Evolutionary conservation across 2,888 invertebrate genomes (phyloP), one percentile per base, ranked within the genome.

Genomic region (Strigamia crassipes): DNA sequence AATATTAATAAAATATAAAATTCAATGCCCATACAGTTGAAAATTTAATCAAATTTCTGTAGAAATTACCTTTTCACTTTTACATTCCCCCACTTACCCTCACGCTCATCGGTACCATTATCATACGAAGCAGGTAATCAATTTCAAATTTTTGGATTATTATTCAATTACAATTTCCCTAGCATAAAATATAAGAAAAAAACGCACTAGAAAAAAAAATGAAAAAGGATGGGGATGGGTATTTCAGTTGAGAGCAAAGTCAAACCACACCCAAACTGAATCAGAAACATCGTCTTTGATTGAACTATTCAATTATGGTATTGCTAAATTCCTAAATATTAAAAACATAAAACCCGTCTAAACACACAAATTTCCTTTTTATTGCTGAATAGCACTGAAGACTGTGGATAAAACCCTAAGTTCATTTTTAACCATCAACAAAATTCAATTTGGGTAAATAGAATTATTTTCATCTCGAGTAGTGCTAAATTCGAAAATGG

Each of bases 81-180:
- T 18, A 21, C 61, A 66, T 66, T 66, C 31, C 73, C 73, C 73
- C 31, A 27, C 73, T 73, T 73, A 13, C 31, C 73, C 73, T 23
- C n/a, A 31, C 31, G 2, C 73, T 73, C 73, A 73, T 73, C 73
- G 73, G 15, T 31, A 27, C 66, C 31, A 73, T 73, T 73, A 73
- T 73, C 73, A 73, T 12, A 23, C 73, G 23, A 73, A 73, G 73
- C 73, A 73, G 73, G 73, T 73, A 73, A 73, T 73, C 73, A 73
- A 73, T 73, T 73, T 73, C 73, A 27, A 73, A 73, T 73, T 73
- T 73, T 73, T 31, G 13, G 73, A 73, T 73, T 73, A 66, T 66
- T 66, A 73, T 73, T 73, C 73, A 73, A 73, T 73, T 31, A 73
- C 31, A n/a, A 73, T 27, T 73, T 31, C 9, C 27, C 73, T 73